Evolutionary conservation across 2,113 vertebrate species (phyloP).

Genomic region (Python bivittatus): DNA sequence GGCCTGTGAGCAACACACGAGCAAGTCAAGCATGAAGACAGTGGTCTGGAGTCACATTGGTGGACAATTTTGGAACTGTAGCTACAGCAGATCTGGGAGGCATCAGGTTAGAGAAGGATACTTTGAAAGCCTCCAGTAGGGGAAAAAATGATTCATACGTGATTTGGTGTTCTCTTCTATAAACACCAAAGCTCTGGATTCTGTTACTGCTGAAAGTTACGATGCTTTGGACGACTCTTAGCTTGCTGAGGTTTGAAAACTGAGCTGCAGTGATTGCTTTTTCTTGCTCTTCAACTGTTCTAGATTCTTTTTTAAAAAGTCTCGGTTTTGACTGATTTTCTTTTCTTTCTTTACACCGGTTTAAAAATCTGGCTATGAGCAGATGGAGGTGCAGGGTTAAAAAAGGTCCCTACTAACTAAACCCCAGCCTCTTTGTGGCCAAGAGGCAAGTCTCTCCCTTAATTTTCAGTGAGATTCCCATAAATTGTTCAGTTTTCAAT

Average conservation of each 20-base stretch:
- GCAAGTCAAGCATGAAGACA: not conserved
- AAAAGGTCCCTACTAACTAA: not conserved
- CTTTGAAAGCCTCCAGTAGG: not conserved
- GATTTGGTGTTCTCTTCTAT: too few species aligned
- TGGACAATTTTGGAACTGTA: not conserved
- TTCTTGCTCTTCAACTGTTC: not conserved
- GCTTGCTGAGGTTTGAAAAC: not conserved
- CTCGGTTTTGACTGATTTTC: not conserved
- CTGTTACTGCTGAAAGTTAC: not conserved
- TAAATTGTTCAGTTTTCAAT: not conserved
- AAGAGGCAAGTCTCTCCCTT: not conserved
- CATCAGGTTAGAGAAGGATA: not conserved
- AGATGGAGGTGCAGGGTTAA: not conserved
- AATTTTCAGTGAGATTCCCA: not conserved
- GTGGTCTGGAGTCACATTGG: not conserved
- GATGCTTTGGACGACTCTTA: not conserved
- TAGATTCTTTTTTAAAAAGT: not conserved
- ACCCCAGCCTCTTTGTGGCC: not conserved
- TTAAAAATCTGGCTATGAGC: too few species aligned
- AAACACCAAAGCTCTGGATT: not conserved
- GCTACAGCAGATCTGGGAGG: not conserved
- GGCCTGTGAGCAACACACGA: not conserved
- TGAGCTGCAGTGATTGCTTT: not conserved
- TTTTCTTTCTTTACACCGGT: too few species aligned
- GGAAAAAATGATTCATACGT: too few species aligned